Evolutionary conservation across 92 coral and sea anemone genomes (phyloP), one percentile per base, ranked within the genome.

Genomic region (Actinostola sp.): DNA sequence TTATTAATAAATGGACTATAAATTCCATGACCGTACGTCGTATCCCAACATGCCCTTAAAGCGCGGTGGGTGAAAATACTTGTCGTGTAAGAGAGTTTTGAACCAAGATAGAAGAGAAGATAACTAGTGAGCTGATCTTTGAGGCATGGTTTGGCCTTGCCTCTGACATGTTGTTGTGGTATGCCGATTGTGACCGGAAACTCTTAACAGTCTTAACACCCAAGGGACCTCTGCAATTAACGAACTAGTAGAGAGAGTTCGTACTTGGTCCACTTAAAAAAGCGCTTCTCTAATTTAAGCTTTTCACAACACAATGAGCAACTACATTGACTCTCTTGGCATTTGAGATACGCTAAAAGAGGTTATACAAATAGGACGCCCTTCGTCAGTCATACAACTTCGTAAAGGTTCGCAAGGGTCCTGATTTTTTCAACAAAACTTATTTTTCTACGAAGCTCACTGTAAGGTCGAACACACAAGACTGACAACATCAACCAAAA

Each of bases 41-140:
- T 36, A 36, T 36, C 42, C 11, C 4, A 36, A 36, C 4, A 36
- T 36, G 42, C 6, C n/a, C n/a, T n/a, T n/a, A 8, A 32, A 17
- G 72, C 51, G 71, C 32, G 71, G 44, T 30, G 39, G 36, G 60
- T 50, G n/a, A 27, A n/a, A n/a, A 67, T 67, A 48, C 48, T 48
- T 68, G 58, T 66, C 72, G 59, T 66, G 72, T 43, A 66, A 8
- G n/a, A 33, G 27, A 7, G 53, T 48, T 39, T 28, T 29, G 72
- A 41, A 26, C 38, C n/a, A 30, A 66, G 73, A 62, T 35, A 26
- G 31, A 26, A 49, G 33, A 15, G 46, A 20, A 67, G 73, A 67
- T 67, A 67, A 21, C 55, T 11, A 13, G 19, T 11, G 31, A 31
- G 20, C n/a, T n/a, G n/a, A 20, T 6, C 30, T 42, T 0, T 54